Evolutionary conservation across 1,140 invertebrate species (phyloP).

Genomic region (Aplysia californica): DNA sequence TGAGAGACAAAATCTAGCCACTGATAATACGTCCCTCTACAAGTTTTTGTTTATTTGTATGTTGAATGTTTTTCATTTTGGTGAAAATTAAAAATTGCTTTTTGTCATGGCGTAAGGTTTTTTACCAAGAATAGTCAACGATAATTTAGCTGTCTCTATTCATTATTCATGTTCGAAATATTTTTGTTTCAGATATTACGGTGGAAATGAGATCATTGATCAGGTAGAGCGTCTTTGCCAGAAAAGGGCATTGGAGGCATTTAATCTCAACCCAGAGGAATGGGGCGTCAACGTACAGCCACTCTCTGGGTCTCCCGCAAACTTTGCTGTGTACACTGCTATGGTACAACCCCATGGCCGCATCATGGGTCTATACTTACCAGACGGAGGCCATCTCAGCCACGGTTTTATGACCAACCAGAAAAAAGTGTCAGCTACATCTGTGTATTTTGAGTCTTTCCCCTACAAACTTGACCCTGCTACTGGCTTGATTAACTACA

Average conservation of each 20-base stretch:
- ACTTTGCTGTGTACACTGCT: conserved; percentile 86
- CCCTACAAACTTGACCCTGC: conserved; percentile 92
- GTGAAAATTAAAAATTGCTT: too few species aligned
- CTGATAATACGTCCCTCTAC: too few species aligned
- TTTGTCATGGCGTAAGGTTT: too few species aligned
- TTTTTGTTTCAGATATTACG: conserved; percentile 83
- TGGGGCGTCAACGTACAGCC: conserved; percentile 99
- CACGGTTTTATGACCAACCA: conserved; percentile 92
- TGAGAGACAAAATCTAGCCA: too few species aligned
- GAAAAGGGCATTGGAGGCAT: conserved; percentile 87
- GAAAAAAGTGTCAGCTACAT: conserved; percentile 97
- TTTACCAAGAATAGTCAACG: too few species aligned
- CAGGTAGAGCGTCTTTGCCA: conserved; percentile 91
- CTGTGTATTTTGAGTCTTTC: conserved; percentile 98
- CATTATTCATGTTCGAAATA: too few species aligned
- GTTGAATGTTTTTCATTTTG: too few species aligned
- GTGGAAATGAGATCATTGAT: conserved; percentile 97
- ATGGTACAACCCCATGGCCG: conserved; percentile 89
- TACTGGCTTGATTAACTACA: conserved; percentile 95
- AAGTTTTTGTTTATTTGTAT: too few species aligned
- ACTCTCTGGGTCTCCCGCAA: conserved; percentile 96
- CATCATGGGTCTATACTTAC: conserved; percentile 96
- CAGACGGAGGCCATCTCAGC: conserved; percentile 94
- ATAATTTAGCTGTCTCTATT: too few species aligned
- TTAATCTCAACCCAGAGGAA: conserved; percentile 81